Conservation (phyloP, 2,888 invertebrate species). For the Exephanes ischioxanthus region DNA sequence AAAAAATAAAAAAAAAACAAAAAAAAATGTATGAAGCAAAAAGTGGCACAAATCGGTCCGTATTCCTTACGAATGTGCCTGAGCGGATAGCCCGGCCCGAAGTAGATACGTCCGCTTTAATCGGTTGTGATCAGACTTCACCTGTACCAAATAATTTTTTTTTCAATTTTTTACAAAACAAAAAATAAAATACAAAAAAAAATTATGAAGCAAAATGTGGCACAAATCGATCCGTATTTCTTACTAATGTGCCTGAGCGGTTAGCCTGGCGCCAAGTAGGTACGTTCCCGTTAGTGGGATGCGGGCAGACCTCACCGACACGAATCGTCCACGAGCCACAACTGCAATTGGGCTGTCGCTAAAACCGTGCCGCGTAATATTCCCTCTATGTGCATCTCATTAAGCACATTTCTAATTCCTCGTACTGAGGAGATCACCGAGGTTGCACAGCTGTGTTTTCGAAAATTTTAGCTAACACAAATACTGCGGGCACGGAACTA, state of each 20-base stretch:
- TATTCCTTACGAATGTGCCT: neutral
- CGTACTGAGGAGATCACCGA: neutral
- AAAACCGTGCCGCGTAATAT: neutral
- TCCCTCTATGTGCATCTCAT: neutral
- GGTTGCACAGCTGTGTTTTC: constrained; percentile 1
- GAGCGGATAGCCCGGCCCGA: no score
- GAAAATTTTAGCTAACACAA: neutral
- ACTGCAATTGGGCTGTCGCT: neutral
- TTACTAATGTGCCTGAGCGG: neutral
- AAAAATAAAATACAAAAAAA: neutral
- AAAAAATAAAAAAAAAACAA: no score
- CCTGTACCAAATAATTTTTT: neutral
- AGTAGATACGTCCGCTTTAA: no score
- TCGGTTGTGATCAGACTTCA: no score
- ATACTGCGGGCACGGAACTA: no score
- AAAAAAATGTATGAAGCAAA: no score
- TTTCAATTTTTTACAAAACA: neutral
- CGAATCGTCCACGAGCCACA: neutral
- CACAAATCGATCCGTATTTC: neutral
- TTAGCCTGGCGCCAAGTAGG: no score
- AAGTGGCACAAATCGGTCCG: neutral
- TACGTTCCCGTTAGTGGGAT: no score
- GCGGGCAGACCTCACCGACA: no score
- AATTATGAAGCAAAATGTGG: neutral
- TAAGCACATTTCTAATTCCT: neutral